Evolutionary conservation across 1,140 invertebrate genomes (phyloP), one percentile per base, ranked within the genome.

Genomic region (Brachionus asplanchnoidis): DNA sequence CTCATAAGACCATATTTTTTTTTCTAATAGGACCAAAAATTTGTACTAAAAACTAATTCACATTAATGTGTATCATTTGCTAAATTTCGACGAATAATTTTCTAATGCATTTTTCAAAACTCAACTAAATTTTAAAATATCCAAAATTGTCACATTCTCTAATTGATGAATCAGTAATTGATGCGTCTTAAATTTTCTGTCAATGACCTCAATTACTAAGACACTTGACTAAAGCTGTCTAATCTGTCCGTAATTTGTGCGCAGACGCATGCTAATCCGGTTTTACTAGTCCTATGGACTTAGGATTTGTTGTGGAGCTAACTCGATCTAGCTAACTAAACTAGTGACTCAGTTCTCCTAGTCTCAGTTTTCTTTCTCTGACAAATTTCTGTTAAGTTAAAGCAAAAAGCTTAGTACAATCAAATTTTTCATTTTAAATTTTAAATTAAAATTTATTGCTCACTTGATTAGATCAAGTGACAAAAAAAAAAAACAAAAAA

Each of bases 101-200:
- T 68, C 26, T 40, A 68, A 68, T n/a, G 32, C 32, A 68, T 32
- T 32, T 32, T 40, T 68, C 66, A 68, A 68, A 23, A 68, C 66
- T 68, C 26, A 68, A 60, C 53, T 60, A 60, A 60, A 60, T 60
- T 60, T 20, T 20, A 56, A 60, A 60, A 60, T 60, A 32, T 68
- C 66, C 66, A 68, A 68, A 68, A 68, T 68, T 68, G 66, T 68
- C 66, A 68, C 26, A 28, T 68, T 68, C 28, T 68, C 26, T 68
- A 36, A 32, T 17, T 68, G 26, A 17, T 68, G 66, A 20, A 60
- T 60, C 17, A 60, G 53, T 60, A 20, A 60, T 20, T 23, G 53
- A 60, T 60, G 53, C 20, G n/a, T 60, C 20, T 60, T 60, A 60
- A 23, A 3, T 60, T 20, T 60, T 68, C 66, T 68, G 66, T 68